phyloP scores from a whole-genome alignment of 2,797 vertebrate genomes.

The Gorsachius magnificus region DNA sequence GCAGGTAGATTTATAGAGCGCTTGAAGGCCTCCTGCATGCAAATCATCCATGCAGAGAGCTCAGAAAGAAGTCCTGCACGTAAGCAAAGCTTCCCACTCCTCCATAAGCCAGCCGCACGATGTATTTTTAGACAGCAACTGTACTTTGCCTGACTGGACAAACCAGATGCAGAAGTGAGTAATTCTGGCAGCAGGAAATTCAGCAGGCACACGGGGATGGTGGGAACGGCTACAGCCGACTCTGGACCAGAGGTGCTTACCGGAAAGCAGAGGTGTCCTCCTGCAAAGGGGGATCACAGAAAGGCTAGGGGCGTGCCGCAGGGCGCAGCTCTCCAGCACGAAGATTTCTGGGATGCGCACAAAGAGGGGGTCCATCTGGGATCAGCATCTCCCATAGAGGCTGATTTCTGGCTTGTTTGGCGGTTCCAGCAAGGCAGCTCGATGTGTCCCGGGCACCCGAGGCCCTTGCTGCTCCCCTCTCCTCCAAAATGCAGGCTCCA shows the following conservation, averaged over 20 bases:
- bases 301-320: background rate
- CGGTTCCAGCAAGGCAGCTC: background rate
- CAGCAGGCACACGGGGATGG: background rate
- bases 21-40: background rate
- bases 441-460: background rate
- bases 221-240: background rate
- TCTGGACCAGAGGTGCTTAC: background rate
- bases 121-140: conserved; percentile 35
- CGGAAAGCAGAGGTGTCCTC: background rate
- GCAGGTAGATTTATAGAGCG: background rate
- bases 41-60: background rate
- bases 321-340: background rate
- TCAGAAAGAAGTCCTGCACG: background rate
- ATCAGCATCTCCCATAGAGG: background rate
- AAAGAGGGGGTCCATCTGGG: background rate
- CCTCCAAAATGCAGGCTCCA: background rate
- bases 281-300: background rate
- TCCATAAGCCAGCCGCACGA: accelerated
- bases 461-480: background rate
- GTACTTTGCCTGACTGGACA: conserved; percentile 6
- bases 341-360: background rate
- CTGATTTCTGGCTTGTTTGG: background rate
- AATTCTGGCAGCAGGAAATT: conserved; percentile 8
- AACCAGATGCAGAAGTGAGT: conserved; percentile 55
- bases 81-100: background rate